Evolutionary conservation across 2,113 vertebrate species (phyloP).

Genomic region (Lonchura striata): DNA sequence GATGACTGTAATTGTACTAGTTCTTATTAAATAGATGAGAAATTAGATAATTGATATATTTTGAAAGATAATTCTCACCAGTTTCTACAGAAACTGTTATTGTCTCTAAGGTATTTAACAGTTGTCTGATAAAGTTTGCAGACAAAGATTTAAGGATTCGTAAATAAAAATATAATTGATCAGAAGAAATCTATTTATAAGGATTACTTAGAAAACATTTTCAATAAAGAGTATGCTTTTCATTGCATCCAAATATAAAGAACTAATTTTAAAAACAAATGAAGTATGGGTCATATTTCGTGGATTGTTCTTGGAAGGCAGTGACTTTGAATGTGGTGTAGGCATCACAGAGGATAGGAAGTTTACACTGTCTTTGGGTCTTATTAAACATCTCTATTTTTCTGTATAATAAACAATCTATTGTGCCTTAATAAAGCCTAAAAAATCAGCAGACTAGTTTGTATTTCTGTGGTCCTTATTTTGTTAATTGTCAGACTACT

Average conservation of each 20-base stretch:
- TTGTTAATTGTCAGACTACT: background rate
- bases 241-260: background rate
- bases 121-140: background rate
- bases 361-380: background rate
- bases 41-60: background rate
- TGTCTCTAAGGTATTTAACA: background rate
- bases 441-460: background rate
- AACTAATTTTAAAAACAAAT: background rate
- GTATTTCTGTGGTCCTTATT: background rate
- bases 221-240: background rate
- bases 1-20: background rate
- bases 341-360: background rate
- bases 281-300: background rate
- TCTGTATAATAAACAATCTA: background rate
- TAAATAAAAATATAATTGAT: background rate
- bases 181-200: background rate
- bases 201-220: background rate
- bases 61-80: background rate
- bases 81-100: background rate
- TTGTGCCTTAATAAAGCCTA: background rate
- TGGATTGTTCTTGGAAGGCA: background rate
- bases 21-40: constrained; percentile 11
- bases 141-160: background rate
- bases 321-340: background rate
- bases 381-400: background rate